Percentiles rank a stretch among this genome's conserved stretches.
phyloP scores from a whole-genome alignment of 2,797 vertebrate species.

The Rhadinocentrus ornatus region DNA sequence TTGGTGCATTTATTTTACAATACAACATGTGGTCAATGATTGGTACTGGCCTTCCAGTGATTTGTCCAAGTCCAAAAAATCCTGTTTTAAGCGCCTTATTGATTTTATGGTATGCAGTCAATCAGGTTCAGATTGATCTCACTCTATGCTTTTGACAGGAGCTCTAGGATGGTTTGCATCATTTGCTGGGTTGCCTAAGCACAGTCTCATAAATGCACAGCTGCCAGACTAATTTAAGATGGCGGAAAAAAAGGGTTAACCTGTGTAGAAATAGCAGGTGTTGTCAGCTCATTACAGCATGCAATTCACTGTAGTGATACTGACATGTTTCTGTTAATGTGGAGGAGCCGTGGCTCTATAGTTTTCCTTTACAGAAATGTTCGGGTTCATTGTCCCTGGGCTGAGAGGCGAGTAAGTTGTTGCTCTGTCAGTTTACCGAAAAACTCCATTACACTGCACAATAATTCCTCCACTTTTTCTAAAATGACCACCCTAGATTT shows the following conservation, averaged over 20 bases:
- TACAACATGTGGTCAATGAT: not conserved
- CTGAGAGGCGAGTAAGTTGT: conserved; percentile 1
- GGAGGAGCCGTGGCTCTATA: conserved; percentile 1
- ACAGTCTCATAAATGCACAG: not conserved
- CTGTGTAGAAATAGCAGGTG: not conserved
- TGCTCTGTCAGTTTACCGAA: not conserved
- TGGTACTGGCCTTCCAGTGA: no score
- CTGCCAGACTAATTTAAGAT: not conserved
- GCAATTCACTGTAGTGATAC: not conserved
- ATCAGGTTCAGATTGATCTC: not conserved
- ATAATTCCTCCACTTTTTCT: conserved; percentile 2
- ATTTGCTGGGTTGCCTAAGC: not conserved
- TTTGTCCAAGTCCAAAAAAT: no score
- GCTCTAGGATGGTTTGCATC: not conserved
- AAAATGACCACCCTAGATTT: conserved; percentile 1
- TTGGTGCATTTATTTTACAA: no score
- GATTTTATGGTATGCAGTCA: not conserved
- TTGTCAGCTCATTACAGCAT: not conserved
- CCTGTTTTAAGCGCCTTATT: not conserved
- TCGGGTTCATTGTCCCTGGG: conserved; percentile 17
- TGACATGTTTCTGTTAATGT: not conserved
- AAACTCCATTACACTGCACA: conserved; percentile 7
- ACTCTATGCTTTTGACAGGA: not conserved
- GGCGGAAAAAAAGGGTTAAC: not conserved
- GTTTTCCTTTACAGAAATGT: conserved; percentile 26